Evolutionary conservation across 2,113 vertebrate genomes (phyloP), one percentile per base, ranked within the genome.

Genomic region (Leuciscus idus): DNA sequence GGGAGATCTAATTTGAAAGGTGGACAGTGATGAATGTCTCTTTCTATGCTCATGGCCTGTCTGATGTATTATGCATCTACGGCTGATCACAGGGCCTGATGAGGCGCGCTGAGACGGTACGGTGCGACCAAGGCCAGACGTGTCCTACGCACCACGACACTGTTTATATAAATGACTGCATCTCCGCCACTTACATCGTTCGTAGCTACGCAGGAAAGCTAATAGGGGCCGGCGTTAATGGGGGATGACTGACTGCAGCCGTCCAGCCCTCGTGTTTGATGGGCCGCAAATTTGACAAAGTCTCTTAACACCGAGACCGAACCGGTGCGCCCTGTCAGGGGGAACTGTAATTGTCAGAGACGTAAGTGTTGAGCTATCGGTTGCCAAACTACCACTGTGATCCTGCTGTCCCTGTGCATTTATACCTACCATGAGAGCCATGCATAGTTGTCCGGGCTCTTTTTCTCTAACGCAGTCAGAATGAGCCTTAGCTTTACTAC

Each of bases 1-100:
- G 90, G 90, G 89, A 91, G 91, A 93, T 94, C 89, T 94, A 93
- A 95, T 95, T 94, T 94, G 93, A 94, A 95, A 94, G 94, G 93
- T 94, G 93, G 95, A 95, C 94, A 95, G 92, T 96, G 95, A 95
- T 95, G 92, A 96, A 96, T 96, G 94, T 94, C 92, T 95, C 91
- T 88, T 91, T 92, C 91, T 90, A 90, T 8, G 61, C 93, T 94
- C 93, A 93, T 90, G 92, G 92, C 90, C 92, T 89, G 88, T 92
- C 92, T 94, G 94, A 95, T 95, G 95, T 94, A 94, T 95, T 95
- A 95, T 95, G 95, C 93, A 95, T 95, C 91, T 90, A 87, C 87
- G 90, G 89, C 91, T 92, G 93, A 94, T 94, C 92, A 93, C 92
- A 90, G 92, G 86, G 61, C 90, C 92, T 92, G 94, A 92, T 91